Conservation (phyloP, 2,113 vertebrate genomes). For the Cyanocitta stelleri region DNA sequence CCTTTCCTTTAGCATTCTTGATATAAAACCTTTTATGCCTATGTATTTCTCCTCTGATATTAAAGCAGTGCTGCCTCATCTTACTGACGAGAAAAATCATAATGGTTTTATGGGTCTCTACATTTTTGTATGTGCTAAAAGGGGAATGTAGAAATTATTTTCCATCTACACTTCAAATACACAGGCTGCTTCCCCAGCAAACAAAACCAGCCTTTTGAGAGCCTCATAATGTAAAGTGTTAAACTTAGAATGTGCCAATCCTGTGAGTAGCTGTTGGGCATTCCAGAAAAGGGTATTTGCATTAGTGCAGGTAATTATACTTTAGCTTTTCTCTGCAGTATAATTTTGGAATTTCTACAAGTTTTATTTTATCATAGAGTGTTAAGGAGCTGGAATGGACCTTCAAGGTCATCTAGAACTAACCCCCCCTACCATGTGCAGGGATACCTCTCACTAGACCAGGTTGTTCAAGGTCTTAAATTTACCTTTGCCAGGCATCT, state of each 20-base stretch:
- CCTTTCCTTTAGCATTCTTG: not conserved
- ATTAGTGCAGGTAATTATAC: not conserved
- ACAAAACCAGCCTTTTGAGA: not conserved
- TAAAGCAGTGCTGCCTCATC: not conserved
- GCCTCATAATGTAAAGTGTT: not conserved
- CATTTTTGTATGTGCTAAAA: not conserved
- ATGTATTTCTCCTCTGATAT: not conserved
- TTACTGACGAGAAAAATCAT: not conserved
- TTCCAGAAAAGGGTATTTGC: not conserved
- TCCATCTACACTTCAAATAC: not conserved
- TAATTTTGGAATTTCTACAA: not conserved
- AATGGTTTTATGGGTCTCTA: not conserved
- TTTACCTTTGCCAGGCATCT: not conserved
- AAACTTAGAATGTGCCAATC: not conserved
- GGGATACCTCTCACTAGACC: not conserved
- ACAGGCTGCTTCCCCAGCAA: not conserved
- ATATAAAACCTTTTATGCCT: not conserved
- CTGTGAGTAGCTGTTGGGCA: not conserved
- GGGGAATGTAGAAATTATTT: not conserved
- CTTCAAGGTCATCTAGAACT: not conserved
- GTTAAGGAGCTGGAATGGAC: not conserved
- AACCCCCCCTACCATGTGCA: not conserved
- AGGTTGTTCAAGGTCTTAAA: not conserved
- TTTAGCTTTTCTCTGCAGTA: not conserved
- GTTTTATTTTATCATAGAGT: not conserved